Base-by-base conservation (phyloP, 2,888 invertebrate genomes). In the Apoderus coryli region DNA sequence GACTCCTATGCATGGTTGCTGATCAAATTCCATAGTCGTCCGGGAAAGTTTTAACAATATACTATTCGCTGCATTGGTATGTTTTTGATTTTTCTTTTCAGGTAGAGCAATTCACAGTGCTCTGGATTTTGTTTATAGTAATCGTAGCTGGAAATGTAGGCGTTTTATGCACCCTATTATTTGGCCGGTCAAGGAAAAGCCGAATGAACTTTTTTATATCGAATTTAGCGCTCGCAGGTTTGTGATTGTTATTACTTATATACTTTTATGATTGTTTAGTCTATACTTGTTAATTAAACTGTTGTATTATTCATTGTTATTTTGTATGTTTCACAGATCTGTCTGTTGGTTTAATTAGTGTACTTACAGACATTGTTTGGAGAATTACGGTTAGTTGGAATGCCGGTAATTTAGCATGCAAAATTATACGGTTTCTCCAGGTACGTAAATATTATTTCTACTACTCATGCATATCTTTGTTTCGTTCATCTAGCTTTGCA, bases 301-400 rank as follows among this genome's bases (percentile, higher is more conserved):
- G n/a, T n/a, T n/a, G n/a, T n/a, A n/a, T n/a, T n/a, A n/a, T n/a
- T n/a, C n/a, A n/a, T n/a, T n/a, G n/a, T n/a, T n/a, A n/a, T n/a
- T n/a, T n/a, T n/a, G n/a, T n/a, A n/a, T n/a, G n/a, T 41, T 44
- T 67, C 68, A 12, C 68, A 89, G 89, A 90, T 72, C 63, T 90
- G 29, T 73, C 77, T 40, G 89, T 90, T 32, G 89, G 89, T 10
- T 59, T 90, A 33, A 75, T 89, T 50, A 82, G 78, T 55, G 89
- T 90, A 16, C 69, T 85, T 38, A 86, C 84, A 7, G 90, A 90
- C 50, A 88, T 90, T 36, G 69, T 85, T 32, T 88, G 86, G 77
- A 75, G 84, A 50, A 77, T 81, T 37, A 88, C 88, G 2, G 79
- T 90, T 33, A 73, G 78, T 3, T 90, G 89, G 86, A 67, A 84